phyloP scores from a whole-genome alignment of 2,113 vertebrate species.

The Delphinapterus leucas region DNA sequence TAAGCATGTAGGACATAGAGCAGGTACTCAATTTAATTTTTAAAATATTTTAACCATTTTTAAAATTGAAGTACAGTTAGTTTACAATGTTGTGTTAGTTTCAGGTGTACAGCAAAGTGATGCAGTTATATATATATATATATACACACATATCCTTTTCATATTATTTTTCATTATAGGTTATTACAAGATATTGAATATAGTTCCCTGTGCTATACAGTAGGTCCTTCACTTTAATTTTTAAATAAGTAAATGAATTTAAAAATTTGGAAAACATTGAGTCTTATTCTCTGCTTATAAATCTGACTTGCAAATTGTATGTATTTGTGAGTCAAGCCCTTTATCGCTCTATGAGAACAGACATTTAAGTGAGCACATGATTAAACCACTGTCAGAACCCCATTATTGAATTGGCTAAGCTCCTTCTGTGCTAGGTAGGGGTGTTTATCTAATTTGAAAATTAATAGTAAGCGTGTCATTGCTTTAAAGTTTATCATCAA shows the following conservation, averaged over 20 bases:
- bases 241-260: background rate
- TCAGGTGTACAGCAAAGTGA: background rate
- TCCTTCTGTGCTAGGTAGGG: background rate
- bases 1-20: background rate
- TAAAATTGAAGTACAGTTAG: background rate
- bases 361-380: background rate
- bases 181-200: background rate
- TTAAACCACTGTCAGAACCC: background rate
- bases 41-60: background rate
- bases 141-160: background rate
- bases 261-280: background rate
- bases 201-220: background rate
- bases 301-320: slow-evolving; percentile 34
- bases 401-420: background rate
- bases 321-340: background rate
- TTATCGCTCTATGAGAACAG: background rate
- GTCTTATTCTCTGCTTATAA: background rate
- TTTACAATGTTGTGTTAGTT: background rate
- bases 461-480: slow-evolving; percentile 2
- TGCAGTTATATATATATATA: background rate
- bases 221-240: background rate
- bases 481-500: slow-evolving; percentile 3
- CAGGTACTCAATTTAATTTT: background rate
- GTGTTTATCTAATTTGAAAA: background rate
- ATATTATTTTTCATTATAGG: background rate